Conservation (phyloP, 2,113 vertebrate species). For the Gymnorhina tibicen region DNA sequence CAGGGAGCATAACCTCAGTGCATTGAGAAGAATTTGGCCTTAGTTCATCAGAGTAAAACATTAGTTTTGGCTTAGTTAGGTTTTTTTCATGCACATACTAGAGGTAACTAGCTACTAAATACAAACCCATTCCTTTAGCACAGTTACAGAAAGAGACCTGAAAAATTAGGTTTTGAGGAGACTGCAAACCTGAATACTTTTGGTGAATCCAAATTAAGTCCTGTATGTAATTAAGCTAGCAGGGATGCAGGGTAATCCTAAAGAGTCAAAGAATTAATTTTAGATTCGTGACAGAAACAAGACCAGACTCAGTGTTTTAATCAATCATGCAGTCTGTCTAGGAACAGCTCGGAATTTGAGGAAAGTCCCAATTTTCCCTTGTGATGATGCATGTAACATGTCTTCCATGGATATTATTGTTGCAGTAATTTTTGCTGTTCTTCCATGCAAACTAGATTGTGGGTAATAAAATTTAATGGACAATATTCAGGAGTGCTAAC, state of each 20-base stretch:
- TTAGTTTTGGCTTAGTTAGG: not conserved
- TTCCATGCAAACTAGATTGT: not conserved
- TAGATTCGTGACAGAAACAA: not conserved
- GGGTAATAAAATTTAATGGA: conserved; percentile 45
- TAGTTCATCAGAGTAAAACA: not conserved
- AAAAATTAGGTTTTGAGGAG: not conserved
- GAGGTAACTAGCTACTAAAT: not conserved
- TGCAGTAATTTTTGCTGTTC: not conserved
- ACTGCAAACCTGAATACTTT: not conserved
- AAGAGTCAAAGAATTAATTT: conserved; percentile 5
- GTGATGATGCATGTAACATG: not conserved
- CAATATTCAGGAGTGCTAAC: conserved; percentile 22
- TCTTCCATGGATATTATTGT: not conserved
- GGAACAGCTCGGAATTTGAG: not conserved
- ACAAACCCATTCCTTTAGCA: not conserved
- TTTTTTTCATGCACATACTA: not conserved
- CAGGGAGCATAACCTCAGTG: not conserved
- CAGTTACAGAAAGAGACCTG: not conserved
- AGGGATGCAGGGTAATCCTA: not conserved
- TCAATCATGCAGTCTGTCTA: not conserved
- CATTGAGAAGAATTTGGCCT: not conserved
- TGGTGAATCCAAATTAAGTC: not conserved
- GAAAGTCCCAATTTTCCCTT: not conserved
- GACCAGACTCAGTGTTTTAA: not conserved
- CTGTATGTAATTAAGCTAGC: not conserved